These are phyloP conservation scores for Cantharis lateralis DNA, from an alignment of 2,888 invertebrate genomes.

Conservation along the genomic window DNA sequence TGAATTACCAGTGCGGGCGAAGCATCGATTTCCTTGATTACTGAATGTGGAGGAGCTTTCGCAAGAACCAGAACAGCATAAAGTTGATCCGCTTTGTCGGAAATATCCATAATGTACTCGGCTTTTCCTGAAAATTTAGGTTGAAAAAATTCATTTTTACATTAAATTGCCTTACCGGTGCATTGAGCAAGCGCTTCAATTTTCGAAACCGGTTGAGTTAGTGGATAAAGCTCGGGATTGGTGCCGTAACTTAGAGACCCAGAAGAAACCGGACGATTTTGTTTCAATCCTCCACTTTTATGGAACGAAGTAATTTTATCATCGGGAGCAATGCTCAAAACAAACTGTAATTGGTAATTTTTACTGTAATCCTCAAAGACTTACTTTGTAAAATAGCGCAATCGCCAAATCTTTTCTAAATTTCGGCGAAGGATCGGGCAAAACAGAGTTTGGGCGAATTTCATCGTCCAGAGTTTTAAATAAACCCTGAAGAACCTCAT, in stretches of 20 bases:
- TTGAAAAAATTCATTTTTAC: no score
- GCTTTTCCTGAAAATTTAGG: slow-evolving; percentile 51
- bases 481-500: slow-evolving; percentile 53
- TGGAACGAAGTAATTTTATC: slow-evolving; percentile 57
- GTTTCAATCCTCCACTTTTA: slow-evolving; percentile 62
- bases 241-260: slow-evolving; percentile 74
- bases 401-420: slow-evolving; percentile 74
- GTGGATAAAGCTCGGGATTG: slow-evolving; percentile 70
- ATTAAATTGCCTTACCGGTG: slow-evolving; percentile 29
- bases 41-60: slow-evolving; percentile 47
- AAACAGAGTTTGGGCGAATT: slow-evolving; percentile 63
- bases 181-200: slow-evolving; percentile 65
- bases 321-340: slow-evolving; percentile 62
- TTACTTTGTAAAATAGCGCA: slow-evolving; percentile 77
- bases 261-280: slow-evolving; percentile 67
- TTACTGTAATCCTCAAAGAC: neutral
- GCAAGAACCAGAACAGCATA: slow-evolving; percentile 67
- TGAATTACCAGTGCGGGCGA: slow-evolving; percentile 62
- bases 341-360: slow-evolving; percentile 52
- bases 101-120: slow-evolving; percentile 66
- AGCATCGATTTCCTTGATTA: slow-evolving; percentile 60
- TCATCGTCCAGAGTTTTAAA: slow-evolving; percentile 60
- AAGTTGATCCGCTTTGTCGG: slow-evolving; percentile 59
- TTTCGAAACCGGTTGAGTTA: slow-evolving; percentile 76
- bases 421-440: slow-evolving; percentile 68